These are phyloP conservation scores for Cephus cinctus DNA, from an alignment of 1,140 invertebrate species.

Conservation along the genomic window DNA sequence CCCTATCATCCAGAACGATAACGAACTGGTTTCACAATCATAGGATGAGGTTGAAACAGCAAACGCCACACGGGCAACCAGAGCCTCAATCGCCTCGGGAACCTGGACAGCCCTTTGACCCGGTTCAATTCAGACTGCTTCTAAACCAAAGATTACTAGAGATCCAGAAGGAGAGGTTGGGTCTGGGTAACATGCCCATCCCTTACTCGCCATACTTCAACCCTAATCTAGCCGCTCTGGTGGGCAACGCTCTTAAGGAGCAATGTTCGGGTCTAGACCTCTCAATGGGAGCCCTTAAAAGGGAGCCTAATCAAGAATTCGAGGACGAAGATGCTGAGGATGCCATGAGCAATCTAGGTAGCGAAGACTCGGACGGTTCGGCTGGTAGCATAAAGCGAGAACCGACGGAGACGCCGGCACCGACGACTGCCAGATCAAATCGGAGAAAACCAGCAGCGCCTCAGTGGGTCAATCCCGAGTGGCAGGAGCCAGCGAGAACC, in stretches of 20 bases:
- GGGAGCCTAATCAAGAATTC: slow-evolving; percentile 69
- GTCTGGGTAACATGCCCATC: slow-evolving; percentile 68
- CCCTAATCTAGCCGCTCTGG: slow-evolving; percentile 69
- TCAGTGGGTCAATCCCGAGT: slow-evolving; percentile 95
- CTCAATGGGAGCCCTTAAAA: slow-evolving; percentile 74
- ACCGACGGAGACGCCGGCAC: slow-evolving; percentile 57
- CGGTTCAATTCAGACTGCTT: slow-evolving; percentile 84
- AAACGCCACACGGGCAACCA: slow-evolving; percentile 71
- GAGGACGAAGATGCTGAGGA: slow-evolving; percentile 75
- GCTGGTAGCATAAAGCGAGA: slow-evolving; percentile 56
- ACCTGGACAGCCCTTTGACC: slow-evolving; percentile 79
- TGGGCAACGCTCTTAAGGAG: slow-evolving; percentile 68
- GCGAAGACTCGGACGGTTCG: slow-evolving; percentile 68
- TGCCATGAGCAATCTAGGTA: slow-evolving; percentile 74
- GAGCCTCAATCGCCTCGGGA: slow-evolving; percentile 68
- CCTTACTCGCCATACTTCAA: slow-evolving; percentile 77
- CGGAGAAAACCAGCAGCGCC: slow-evolving; percentile 91
- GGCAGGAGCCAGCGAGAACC: slow-evolving; percentile 68
- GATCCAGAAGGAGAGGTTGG: slow-evolving; percentile 79
- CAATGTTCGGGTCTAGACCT: slow-evolving; percentile 78
- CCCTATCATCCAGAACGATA: slow-evolving; percentile 92
- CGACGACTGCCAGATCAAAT: slow-evolving; percentile 60
- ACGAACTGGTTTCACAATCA: slow-evolving; percentile 99
- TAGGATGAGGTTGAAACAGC: slow-evolving; percentile 94
- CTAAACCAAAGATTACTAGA: slow-evolving; percentile 85